Percentiles rank a stretch among this genome's conserved stretches.
Conservation (phyloP, 2,113 vertebrate genomes). For the Cyprinodon brontotheroides region DNA sequence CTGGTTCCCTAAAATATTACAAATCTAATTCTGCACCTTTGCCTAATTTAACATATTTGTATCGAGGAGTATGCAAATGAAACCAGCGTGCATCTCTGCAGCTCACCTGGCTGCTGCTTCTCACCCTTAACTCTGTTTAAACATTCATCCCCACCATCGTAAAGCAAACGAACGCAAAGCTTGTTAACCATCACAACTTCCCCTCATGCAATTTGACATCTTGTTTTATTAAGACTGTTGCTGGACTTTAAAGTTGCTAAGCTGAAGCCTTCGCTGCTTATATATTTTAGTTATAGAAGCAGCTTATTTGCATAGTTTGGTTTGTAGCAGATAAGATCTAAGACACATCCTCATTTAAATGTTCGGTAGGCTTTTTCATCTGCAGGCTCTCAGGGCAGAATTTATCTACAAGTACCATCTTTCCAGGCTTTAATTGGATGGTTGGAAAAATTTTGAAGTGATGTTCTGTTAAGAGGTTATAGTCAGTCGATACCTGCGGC, state of each 20-base stretch:
- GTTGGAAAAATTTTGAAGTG: neutral
- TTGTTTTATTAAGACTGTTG: neutral
- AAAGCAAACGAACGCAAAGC: neutral
- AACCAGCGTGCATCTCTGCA: neutral
- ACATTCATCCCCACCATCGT: neutral
- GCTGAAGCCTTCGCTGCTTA: neutral
- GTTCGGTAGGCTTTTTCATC: neutral
- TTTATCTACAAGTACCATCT: conserved; percentile 4
- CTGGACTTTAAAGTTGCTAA: neutral
- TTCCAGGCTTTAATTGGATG: neutral
- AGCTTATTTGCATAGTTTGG: neutral
- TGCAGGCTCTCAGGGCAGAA: neutral
- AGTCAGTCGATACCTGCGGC: neutral
- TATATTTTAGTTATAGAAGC: neutral
- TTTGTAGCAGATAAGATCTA: neutral
- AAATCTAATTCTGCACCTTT: neutral
- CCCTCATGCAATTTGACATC: no score
- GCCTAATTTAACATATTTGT: neutral
- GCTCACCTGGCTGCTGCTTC: neutral
- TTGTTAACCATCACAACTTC: neutral
- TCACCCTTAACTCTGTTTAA: neutral
- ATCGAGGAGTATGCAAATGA: neutral
- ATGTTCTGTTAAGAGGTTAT: neutral
- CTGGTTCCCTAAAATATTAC: neutral
- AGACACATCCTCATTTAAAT: conserved; percentile 1